Evolutionary conservation across 2,113 vertebrate species (phyloP).

Genomic region (Loxodonta africana): DNA sequence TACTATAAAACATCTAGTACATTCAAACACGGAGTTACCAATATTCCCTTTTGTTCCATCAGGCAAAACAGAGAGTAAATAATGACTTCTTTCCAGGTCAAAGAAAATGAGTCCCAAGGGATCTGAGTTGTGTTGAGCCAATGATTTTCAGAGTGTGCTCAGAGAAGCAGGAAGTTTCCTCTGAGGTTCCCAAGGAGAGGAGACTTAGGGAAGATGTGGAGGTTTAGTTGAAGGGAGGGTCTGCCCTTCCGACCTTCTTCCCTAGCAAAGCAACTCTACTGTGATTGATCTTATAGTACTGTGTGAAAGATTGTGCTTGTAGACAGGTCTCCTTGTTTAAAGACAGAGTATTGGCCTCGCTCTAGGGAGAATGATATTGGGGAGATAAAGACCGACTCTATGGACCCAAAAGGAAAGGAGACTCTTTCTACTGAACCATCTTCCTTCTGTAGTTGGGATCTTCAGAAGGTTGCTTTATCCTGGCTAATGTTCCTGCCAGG

Average conservation of each 20-base stretch:
- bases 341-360: not conserved
- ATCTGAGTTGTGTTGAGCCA: not conserved
- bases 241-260: not conserved
- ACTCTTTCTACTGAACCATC: not conserved
- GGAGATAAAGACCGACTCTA: not conserved
- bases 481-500: not conserved
- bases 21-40: not conserved
- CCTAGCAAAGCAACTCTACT: not conserved
- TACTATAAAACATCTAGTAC: slow-evolving; percentile 38
- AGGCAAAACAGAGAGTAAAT: slow-evolving; percentile 14
- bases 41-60: not conserved
- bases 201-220: not conserved
- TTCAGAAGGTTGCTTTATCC: not conserved
- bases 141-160: not conserved
- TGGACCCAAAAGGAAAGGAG: not conserved
- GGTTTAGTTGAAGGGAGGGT: not conserved
- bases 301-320: not conserved
- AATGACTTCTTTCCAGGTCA: not conserved
- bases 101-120: not conserved
- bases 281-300: not conserved
- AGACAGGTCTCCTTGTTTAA: not conserved
- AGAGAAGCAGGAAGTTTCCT: not conserved
- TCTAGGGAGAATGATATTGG: not conserved
- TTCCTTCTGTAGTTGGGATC: not conserved
- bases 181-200: not conserved